phyloP scores from a whole-genome alignment of 2,113 vertebrate species.

The Laterallus jamaicensis region DNA sequence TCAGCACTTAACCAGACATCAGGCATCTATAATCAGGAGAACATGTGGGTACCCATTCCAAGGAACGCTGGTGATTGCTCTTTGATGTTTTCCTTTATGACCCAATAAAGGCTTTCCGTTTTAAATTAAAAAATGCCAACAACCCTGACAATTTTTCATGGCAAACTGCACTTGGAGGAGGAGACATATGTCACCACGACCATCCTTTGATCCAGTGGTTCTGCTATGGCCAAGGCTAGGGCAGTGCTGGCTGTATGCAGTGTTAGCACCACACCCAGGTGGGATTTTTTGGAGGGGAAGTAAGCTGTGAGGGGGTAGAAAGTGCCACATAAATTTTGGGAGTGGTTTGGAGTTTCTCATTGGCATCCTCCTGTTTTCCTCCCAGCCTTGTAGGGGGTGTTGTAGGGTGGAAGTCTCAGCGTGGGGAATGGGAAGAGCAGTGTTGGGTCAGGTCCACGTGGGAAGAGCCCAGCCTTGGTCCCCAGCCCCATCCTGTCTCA shows the following conservation, averaged over 20 bases:
- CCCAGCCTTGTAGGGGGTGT: neutral
- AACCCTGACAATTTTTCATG: neutral
- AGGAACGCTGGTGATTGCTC: neutral
- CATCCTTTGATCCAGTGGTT: neutral
- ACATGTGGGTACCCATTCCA: neutral
- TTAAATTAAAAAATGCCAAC: slow-evolving; percentile 44
- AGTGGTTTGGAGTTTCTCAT: neutral
- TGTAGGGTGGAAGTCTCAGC: neutral
- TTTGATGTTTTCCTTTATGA: slow-evolving; percentile 39
- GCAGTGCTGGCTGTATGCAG: neutral
- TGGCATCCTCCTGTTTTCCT: neutral
- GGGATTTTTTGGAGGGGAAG: neutral
- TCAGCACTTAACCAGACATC: neutral
- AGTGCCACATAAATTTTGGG: neutral
- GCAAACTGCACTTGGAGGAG: neutral
- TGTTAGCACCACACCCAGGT: neutral
- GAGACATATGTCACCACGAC: neutral
- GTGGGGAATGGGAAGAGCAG: neutral
- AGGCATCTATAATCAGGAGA: neutral
- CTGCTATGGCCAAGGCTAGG: neutral
- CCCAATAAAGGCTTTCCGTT: slow-evolving; percentile 13
- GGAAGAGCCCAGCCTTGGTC: neutral
- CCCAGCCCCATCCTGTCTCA: slow-evolving; percentile 69
- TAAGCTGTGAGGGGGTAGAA: neutral
- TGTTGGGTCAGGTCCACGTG: neutral